Percentiles rank a stretch among this genome's conserved stretches.
Evolutionary conservation across 2,888 invertebrate genomes (phyloP).

Genomic region (Euzetes globulus): DNA sequence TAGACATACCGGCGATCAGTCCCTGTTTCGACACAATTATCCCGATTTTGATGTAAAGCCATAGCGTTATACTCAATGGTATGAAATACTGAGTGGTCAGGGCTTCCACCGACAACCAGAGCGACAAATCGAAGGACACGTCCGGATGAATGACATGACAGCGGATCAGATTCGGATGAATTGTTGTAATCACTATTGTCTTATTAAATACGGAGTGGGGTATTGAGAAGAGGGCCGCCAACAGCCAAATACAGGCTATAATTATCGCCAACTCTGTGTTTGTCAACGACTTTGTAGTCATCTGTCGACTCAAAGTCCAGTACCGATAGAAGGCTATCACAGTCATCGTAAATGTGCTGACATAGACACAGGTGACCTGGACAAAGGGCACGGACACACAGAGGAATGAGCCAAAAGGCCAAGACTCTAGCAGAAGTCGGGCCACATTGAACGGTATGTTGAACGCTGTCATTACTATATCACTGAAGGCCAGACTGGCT

Average conservation of each 20-base stretch:
- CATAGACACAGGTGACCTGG: constrained; percentile 43
- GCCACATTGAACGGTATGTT: constrained; percentile 49
- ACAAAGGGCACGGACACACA: constrained; percentile 49
- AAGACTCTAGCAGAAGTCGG: constrained; percentile 43
- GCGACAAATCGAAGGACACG: background rate
- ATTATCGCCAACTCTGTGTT: background rate
- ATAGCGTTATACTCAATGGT: background rate
- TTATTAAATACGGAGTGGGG: constrained; percentile 37
- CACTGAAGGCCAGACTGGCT: constrained; percentile 53
- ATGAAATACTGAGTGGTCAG: background rate
- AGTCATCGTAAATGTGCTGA: constrained; percentile 32
- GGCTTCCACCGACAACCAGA: background rate
- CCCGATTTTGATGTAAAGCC: constrained; percentile 27
- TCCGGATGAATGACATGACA: background rate
- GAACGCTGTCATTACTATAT: constrained; percentile 46
- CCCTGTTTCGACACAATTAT: constrained; percentile 10
- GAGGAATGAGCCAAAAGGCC: constrained; percentile 50
- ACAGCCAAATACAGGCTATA: constrained; percentile 28
- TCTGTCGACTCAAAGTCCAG: background rate
- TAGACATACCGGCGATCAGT: background rate
- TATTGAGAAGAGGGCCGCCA: constrained; percentile 35
- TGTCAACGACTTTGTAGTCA: background rate
- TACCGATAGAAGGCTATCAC: constrained; percentile 30
- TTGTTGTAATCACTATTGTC: background rate
- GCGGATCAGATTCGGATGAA: background rate